Evolutionary conservation across 2,113 vertebrate genomes (phyloP).

Genomic region (Hydropotes inermis): DNA sequence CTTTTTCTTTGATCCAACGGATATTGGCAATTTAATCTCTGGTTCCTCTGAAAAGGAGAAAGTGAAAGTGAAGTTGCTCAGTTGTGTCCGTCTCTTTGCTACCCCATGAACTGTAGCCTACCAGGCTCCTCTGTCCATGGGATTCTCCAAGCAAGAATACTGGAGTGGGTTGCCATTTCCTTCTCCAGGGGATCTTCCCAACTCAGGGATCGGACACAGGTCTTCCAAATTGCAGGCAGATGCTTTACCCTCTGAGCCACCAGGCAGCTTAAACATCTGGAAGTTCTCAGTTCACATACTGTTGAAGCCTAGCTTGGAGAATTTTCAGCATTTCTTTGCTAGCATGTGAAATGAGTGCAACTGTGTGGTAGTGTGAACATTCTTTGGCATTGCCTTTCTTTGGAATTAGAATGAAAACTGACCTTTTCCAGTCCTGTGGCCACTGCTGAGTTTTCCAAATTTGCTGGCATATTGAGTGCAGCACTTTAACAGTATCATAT

Average conservation of each 20-base stretch:
- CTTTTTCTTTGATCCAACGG: not conserved
- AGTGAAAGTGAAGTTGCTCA: not conserved
- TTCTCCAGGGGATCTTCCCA: not conserved
- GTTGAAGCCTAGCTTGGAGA: not conserved
- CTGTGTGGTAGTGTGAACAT: not conserved
- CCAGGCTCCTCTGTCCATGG: not conserved
- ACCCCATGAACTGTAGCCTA: not conserved
- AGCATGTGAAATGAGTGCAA: not conserved
- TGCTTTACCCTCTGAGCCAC: not conserved
- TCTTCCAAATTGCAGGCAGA: not conserved
- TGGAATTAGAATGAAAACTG: not conserved
- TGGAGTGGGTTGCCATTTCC: not conserved
- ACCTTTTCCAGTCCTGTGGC: not conserved
- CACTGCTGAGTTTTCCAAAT: not conserved
- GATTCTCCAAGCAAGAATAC: not conserved
- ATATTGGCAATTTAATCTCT: not conserved
- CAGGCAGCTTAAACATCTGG: not conserved
- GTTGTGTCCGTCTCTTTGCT: accelerated
- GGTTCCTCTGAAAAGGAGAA: not conserved
- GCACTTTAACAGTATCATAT: not conserved
- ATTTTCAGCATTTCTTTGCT: not conserved
- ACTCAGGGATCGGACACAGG: not conserved
- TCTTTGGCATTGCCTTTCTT: not conserved
- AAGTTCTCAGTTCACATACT: not conserved
- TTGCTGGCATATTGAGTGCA: not conserved